Evolutionary conservation across 2,113 vertebrate genomes (phyloP).

Genomic region (Brevimyrus niger): DNA sequence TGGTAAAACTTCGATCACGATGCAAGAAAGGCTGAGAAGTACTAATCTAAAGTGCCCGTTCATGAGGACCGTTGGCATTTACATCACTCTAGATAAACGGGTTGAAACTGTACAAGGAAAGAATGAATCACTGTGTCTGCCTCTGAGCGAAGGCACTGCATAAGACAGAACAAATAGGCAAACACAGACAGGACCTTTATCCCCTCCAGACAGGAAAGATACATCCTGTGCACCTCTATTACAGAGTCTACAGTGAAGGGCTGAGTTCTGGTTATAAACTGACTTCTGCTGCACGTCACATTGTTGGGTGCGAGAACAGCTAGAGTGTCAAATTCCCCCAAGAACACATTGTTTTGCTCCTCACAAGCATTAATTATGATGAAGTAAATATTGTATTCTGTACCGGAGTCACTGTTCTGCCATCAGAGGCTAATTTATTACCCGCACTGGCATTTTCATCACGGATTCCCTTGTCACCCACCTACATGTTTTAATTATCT

Average conservation of each 20-base stretch:
- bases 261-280: not conserved
- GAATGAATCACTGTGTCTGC: not conserved
- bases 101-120: not conserved
- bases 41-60: not conserved
- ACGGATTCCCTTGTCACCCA: not conserved
- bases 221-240: not conserved
- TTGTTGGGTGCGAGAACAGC: not conserved
- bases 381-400: not conserved
- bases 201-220: not conserved
- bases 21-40: too few species aligned
- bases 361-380: conserved; percentile 4
- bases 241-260: not conserved
- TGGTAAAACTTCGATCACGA: too few species aligned
- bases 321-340: not conserved
- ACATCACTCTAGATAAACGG: not conserved
- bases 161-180: not conserved
- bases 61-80: not conserved
- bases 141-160: not conserved
- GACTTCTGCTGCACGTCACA: not conserved
- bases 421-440: conserved; percentile 3
- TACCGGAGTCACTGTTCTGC: not conserved
- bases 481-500: not conserved
- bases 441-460: not conserved
- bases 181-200: not conserved
- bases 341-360: not conserved